Conservation (phyloP, 2,888 invertebrate species). For the Icerya purchasi region DNA sequence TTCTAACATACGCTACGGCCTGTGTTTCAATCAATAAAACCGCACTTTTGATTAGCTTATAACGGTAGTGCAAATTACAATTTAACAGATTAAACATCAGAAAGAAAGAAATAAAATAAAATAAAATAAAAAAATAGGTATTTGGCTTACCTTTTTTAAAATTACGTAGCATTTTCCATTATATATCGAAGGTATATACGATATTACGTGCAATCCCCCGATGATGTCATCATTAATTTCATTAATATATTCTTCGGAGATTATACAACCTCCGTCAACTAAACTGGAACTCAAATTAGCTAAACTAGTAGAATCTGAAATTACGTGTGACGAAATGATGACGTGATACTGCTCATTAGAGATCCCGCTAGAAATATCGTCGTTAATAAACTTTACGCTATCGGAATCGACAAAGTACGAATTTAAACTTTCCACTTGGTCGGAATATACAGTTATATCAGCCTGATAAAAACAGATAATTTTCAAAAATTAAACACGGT, state of each 20-base stretch:
- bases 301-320: slow-evolving; percentile 33
- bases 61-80: no score
- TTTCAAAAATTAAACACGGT: no score
- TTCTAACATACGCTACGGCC: no score
- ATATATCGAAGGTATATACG: slow-evolving; percentile 39
- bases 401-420: neutral
- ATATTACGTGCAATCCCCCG: slow-evolving; percentile 33
- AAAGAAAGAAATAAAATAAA: no score
- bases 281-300: slow-evolving; percentile 37
- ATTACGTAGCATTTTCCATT: slow-evolving; percentile 23
- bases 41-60: no score
- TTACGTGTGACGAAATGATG: slow-evolving; percentile 40
- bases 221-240: slow-evolving; percentile 20
- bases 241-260: slow-evolving; percentile 44
- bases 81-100: no score
- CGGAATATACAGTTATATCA: slow-evolving; percentile 13
- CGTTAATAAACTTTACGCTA: slow-evolving; percentile 35
- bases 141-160: slow-evolving; percentile 8
- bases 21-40: no score
- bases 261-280: slow-evolving; percentile 43
- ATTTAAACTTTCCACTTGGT: slow-evolving; percentile 1
- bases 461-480: slow-evolving; percentile 1
- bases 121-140: neutral
- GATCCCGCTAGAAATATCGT: slow-evolving; percentile 35
- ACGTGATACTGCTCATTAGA: slow-evolving; percentile 45